phyloP scores from a whole-genome alignment of 2,113 vertebrate species.

The Nothoprocta pentlandii region DNA sequence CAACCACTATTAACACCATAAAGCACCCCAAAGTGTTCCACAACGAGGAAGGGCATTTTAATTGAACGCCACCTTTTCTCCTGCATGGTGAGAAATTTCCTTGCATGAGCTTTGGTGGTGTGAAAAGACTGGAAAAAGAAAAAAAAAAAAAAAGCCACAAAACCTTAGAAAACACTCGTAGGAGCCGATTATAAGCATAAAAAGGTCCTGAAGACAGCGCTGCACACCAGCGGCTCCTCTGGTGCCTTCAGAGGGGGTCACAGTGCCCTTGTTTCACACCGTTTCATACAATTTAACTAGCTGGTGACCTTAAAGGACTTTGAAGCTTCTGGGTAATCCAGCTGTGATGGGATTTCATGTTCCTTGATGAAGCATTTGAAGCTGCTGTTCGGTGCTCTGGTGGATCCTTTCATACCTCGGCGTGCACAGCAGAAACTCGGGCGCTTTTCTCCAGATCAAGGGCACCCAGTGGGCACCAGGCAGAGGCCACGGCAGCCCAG shows the following conservation, averaged over 20 bases:
- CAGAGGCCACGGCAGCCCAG: accelerated
- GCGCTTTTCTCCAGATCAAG: constrained; percentile 1
- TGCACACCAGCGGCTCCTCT: neutral
- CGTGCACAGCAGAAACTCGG: neutral
- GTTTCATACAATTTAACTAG: neutral
- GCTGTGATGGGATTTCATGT: constrained; percentile 21
- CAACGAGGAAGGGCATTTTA: neutral
- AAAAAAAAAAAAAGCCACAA: neutral
- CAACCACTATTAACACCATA: neutral
- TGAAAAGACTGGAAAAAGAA: neutral
- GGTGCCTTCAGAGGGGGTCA: neutral
- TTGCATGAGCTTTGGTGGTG: accelerated
- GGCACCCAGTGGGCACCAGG: neutral
- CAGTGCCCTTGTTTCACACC: neutral
- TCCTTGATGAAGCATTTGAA: constrained; percentile 35
- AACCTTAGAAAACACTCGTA: neutral
- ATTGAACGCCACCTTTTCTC: neutral
- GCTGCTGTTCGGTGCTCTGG: neutral
- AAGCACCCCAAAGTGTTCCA: too few species aligned
- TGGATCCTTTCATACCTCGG: neutral
- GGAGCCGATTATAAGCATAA: neutral
- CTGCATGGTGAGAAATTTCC: neutral
- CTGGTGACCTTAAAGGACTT: constrained; percentile 22
- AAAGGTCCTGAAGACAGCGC: neutral
- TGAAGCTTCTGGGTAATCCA: constrained; percentile 17